A percentile compares a stretch with the other conserved stretches of the same genome.
These are phyloP conservation scores for Venustoraphidia nigricollis DNA, from an alignment of 2,888 invertebrate species.

Conservation along the genomic window DNA sequence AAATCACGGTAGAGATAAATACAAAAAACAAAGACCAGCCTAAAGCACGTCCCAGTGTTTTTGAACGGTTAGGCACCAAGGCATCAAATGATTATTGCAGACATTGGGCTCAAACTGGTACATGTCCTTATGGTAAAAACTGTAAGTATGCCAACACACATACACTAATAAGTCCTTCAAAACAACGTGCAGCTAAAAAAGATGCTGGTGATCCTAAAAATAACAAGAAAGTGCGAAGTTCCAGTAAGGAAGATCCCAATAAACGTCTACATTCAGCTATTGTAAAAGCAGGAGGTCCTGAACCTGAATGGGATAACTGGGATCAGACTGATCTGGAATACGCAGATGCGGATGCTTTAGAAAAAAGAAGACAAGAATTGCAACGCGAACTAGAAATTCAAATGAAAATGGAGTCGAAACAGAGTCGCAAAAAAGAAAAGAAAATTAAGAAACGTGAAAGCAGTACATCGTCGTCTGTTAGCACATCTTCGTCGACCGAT, in stretches of 20 bases:
- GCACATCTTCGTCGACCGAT: constrained; percentile 43
- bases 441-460: constrained; percentile 47
- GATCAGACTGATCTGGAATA: constrained; percentile 65
- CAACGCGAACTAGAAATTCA: constrained; percentile 65
- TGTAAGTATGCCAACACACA: constrained; percentile 64
- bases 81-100: constrained; percentile 56
- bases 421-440: constrained; percentile 52
- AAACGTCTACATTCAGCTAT: constrained; percentile 48
- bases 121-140: constrained; percentile 60
- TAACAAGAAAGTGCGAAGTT: constrained; percentile 21
- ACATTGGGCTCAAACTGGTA: constrained; percentile 64
- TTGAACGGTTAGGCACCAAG: constrained; percentile 68
- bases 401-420: constrained; percentile 57
- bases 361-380: constrained; percentile 56
- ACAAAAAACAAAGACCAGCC: constrained; percentile 44
- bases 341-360: constrained; percentile 65
- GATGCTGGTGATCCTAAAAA: constrained; percentile 32
- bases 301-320: constrained; percentile 57
- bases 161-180: constrained; percentile 59
- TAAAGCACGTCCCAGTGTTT: constrained; percentile 57
- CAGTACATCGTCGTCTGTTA: constrained; percentile 51
- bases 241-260: constrained; percentile 41
- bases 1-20: constrained; percentile 56
- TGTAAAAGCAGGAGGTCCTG: constrained; percentile 40
- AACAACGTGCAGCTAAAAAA: constrained; percentile 51